Conservation (phyloP, 2,113 vertebrate genomes). For the Sclerurus mexicanus region DNA sequence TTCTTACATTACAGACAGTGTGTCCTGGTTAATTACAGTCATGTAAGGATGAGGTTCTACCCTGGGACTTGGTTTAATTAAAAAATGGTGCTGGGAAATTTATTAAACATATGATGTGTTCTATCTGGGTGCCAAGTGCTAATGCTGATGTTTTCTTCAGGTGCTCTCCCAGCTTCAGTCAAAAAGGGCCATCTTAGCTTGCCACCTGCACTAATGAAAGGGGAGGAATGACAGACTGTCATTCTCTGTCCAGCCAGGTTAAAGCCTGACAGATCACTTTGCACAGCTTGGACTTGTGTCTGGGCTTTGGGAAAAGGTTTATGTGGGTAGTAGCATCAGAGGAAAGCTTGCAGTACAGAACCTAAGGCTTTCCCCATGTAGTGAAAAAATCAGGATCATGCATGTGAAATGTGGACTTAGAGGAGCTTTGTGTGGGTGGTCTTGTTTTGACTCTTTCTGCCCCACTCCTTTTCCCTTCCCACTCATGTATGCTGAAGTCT, state of each 20-base stretch:
- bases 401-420: background rate
- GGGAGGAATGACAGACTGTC: conserved; percentile 5
- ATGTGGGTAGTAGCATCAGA: background rate
- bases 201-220: conserved; percentile 4
- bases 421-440: conserved; percentile 41
- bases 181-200: conserved; percentile 1
- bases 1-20: background rate
- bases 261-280: background rate
- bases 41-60: conserved; percentile 12
- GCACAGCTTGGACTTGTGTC: background rate
- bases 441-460: conserved; percentile 29
- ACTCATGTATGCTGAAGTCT: background rate
- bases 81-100: conserved; percentile 21
- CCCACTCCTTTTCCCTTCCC: background rate
- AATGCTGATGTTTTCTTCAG: background rate
- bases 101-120: conserved; percentile 23
- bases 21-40: conserved; percentile 62
- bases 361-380: background rate
- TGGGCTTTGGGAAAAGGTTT: background rate
- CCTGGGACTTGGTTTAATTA: conserved; percentile 62
- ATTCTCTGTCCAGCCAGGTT: background rate
- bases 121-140: background rate
- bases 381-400: background rate
- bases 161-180: background rate
- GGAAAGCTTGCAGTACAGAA: background rate